phyloP scores from a whole-genome alignment of 23 tunicate genomes.

The Trididemnum clinides region DNA sequence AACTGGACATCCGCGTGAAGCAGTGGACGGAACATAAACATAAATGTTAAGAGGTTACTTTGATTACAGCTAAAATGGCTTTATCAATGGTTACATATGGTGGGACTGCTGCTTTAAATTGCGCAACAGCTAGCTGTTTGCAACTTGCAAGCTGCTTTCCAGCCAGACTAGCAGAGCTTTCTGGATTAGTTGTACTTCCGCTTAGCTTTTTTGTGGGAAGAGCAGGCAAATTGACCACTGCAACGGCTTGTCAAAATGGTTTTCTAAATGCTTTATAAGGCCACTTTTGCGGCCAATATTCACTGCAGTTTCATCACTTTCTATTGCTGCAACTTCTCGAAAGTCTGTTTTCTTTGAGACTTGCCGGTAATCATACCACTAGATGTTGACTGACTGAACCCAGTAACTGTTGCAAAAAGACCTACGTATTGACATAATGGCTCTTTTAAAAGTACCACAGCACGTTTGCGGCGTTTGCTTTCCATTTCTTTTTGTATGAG shows the following conservation, averaged over 20 bases:
- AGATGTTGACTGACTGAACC: background rate
- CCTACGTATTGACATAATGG: background rate
- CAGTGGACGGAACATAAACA: too few relatives aligned
- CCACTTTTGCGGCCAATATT: background rate
- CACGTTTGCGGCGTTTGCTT: background rate
- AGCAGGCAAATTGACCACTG: background rate
- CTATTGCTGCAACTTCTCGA: background rate
- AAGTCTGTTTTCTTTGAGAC: background rate
- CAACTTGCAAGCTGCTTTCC: background rate
- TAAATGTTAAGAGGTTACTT: too few relatives aligned
- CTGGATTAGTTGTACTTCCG: background rate
- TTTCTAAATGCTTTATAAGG: background rate
- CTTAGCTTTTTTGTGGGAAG: background rate
- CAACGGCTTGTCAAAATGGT: background rate
- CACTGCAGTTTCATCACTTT: background rate
- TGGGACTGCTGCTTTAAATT: too few relatives aligned
- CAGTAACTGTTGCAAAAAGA: background rate
- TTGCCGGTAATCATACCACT: background rate
- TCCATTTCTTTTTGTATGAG: too few relatives aligned
- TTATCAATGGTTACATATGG: too few relatives aligned
- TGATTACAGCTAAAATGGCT: too few relatives aligned
- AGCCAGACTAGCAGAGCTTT: background rate
- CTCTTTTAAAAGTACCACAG: background rate
- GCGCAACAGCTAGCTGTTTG: too few relatives aligned
- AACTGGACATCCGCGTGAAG: too few relatives aligned